Evolutionary conservation across 2,888 invertebrate species (phyloP).

Genomic region (Cataglyphis cursor): DNA sequence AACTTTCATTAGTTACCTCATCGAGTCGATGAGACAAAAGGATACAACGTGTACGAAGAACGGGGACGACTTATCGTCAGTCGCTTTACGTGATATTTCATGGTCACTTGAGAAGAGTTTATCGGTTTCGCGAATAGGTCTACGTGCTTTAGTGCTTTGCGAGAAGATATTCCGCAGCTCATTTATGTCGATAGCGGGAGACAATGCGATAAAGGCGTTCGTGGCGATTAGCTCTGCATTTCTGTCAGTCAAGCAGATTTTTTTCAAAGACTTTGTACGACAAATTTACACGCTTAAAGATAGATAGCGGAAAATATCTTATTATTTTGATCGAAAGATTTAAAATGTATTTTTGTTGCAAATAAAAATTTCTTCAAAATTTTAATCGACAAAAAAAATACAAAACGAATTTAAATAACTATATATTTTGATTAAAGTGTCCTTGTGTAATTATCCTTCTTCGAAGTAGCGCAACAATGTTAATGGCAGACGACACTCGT

Average conservation of each 20-base stretch:
- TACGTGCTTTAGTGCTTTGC: slow-evolving; percentile 47
- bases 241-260: not conserved
- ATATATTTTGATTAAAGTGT: not conserved
- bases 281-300: not conserved
- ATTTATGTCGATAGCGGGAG: slow-evolving; percentile 62
- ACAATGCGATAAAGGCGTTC: slow-evolving; percentile 75
- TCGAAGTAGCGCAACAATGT: slow-evolving; percentile 24
- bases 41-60: not conserved
- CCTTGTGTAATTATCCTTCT: slow-evolving; percentile 29
- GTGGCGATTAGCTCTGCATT: slow-evolving; percentile 61
- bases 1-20: slow-evolving; percentile 30
- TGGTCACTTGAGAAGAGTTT: slow-evolving; percentile 42
- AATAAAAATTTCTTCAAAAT: not conserved
- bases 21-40: slow-evolving; percentile 11
- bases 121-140: slow-evolving; percentile 34
- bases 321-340: not conserved
- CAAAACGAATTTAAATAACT: slow-evolving; percentile 8
- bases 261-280: not conserved
- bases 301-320: not conserved
- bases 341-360: not conserved
- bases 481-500: slow-evolving; percentile 46
- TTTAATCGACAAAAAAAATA: not conserved
- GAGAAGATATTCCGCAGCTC: slow-evolving; percentile 69
- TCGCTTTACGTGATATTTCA: slow-evolving; percentile 59
- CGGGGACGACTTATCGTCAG: not conserved